These are phyloP conservation scores for Champsocephalus gunnari DNA, from an alignment of 2,797 vertebrate genomes.

Conservation along the genomic window DNA sequence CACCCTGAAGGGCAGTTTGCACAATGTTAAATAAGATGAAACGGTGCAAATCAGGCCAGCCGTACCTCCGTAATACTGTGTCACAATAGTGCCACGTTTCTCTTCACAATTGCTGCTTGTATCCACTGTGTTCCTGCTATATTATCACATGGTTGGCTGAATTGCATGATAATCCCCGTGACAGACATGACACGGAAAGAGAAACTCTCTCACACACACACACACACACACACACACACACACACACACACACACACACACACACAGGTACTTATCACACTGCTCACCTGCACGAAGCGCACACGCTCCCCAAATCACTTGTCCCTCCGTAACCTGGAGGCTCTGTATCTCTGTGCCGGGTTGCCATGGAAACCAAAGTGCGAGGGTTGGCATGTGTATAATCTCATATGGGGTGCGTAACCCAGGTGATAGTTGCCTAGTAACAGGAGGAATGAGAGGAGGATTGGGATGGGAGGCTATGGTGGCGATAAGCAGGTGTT, in stretches of 20 bases:
- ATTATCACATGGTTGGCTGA: slow-evolving; percentile 1
- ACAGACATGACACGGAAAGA: slow-evolving; percentile 2
- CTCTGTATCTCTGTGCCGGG: slow-evolving; percentile 51
- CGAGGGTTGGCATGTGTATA: slow-evolving; percentile 80
- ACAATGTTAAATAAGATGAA: too few species aligned
- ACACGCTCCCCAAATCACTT: slow-evolving; percentile 40
- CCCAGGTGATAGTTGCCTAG: slow-evolving; percentile 87
- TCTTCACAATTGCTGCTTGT: background rate
- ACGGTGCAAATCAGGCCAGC: too few species aligned
- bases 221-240: slow-evolving; percentile 8
- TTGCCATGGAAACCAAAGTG: slow-evolving; percentile 80
- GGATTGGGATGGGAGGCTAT: slow-evolving; percentile 55
- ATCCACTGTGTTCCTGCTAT: slow-evolving; percentile 13
- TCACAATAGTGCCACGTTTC: slow-evolving; percentile 3
- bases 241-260: background rate
- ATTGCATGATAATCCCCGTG: slow-evolving; percentile 7
- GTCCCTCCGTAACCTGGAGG: slow-evolving; percentile 68
- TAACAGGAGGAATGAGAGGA: slow-evolving; percentile 76
- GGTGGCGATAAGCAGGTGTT: slow-evolving; percentile 47
- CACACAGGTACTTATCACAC: background rate
- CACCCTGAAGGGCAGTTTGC: too few species aligned
- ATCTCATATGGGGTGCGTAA: slow-evolving; percentile 77
- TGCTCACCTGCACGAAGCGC: slow-evolving; percentile 13
- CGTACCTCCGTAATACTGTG: too few species aligned
- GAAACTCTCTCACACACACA: background rate